Percentiles rank a stretch among this genome's conserved stretches.
phyloP scores from a whole-genome alignment of 2,113 vertebrate genomes.

The Actenoides hombroni region DNA sequence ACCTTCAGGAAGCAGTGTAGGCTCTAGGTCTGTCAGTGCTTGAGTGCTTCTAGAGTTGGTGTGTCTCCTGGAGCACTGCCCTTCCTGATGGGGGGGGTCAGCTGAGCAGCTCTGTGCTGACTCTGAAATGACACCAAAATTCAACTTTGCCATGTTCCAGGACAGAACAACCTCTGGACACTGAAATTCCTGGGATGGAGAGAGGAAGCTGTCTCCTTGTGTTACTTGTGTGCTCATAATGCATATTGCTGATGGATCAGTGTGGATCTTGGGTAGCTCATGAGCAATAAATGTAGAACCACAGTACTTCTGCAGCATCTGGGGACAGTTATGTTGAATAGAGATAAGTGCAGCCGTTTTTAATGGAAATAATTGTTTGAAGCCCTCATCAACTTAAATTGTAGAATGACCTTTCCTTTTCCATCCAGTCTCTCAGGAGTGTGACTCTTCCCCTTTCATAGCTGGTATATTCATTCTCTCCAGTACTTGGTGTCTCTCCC shows the following conservation, averaged over 20 bases:
- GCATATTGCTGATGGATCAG: neutral
- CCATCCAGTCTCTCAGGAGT: neutral
- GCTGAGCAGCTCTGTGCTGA: neutral
- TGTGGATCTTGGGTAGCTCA: neutral
- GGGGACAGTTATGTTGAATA: neutral
- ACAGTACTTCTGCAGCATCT: neutral
- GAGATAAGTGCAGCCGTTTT: neutral
- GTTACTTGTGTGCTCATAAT: neutral
- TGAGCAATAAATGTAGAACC: neutral
- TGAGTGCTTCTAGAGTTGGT: neutral
- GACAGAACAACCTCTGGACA: neutral
- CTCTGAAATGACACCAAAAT: neutral
- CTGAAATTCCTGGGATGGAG: neutral
- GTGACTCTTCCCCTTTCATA: neutral
- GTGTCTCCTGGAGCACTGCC: neutral
- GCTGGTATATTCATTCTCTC: neutral
- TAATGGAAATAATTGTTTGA: neutral
- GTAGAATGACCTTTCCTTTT: neutral
- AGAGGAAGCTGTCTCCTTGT: neutral
- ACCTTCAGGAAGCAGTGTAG: neutral
- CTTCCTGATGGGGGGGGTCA: neutral
- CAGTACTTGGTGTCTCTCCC: neutral
- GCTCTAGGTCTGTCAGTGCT: neutral
- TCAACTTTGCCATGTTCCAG: rapidly evolving
- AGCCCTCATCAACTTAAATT: neutral